Evolutionary conservation across 2,113 vertebrate genomes (phyloP).

Genomic region (Proteles cristata): DNA sequence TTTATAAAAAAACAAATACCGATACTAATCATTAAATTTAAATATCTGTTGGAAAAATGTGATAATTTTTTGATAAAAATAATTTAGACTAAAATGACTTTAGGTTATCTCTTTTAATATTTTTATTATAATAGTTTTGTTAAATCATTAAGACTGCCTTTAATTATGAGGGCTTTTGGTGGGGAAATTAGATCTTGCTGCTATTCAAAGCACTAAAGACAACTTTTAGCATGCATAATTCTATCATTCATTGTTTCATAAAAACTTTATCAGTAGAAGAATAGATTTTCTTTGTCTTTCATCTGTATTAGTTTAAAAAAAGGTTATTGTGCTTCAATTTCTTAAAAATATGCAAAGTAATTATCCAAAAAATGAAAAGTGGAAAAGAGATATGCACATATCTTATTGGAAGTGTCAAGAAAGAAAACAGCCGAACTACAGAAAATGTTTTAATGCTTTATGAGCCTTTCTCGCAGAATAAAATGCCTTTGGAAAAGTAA

Average conservation of each 20-base stretch:
- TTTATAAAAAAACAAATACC: neutral
- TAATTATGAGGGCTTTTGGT: slow-evolving; percentile 82
- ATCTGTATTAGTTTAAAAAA: slow-evolving; percentile 72
- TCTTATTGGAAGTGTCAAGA: neutral
- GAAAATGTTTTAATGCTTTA: slow-evolving; percentile 13
- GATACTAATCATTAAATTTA: neutral
- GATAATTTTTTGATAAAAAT: slow-evolving; percentile 37
- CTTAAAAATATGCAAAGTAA: slow-evolving; percentile 76
- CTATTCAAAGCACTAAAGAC: slow-evolving; percentile 82
- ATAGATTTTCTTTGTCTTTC: slow-evolving; percentile 79
- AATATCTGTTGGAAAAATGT: neutral
- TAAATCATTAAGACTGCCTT: slow-evolving; percentile 67
- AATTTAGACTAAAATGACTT: slow-evolving; percentile 15
- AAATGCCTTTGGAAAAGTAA: neutral
- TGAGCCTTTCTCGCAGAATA: neutral
- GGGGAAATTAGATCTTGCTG: slow-evolving; percentile 74
- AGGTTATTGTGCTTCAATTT: slow-evolving; percentile 73
- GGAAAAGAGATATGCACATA: neutral
- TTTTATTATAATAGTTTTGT: neutral
- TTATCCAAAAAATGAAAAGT: neutral
- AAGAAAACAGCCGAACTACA: neutral
- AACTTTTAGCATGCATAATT: slow-evolving; percentile 81
- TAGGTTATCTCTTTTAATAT: neutral
- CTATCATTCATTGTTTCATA: slow-evolving; percentile 80
- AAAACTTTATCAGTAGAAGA: slow-evolving; percentile 82